Percentiles rank a stretch among this genome's conserved stretches.
Conservation (phyloP, 2,888 invertebrate species). For the Sinohyriopsis cumingii region DNA sequence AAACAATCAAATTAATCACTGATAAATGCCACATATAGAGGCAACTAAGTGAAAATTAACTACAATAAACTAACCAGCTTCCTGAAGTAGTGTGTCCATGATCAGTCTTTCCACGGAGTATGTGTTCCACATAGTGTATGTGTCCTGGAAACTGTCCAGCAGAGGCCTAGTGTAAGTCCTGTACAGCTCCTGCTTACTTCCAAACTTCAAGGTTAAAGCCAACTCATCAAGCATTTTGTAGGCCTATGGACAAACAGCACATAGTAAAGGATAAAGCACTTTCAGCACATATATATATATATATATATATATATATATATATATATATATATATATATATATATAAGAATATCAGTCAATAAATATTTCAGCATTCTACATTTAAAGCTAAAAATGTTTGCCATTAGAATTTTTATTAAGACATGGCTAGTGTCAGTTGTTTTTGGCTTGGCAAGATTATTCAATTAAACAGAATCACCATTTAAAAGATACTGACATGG, state of each 20-base stretch:
- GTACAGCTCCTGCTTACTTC: slow-evolving; percentile 47
- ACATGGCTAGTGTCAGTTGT: too few relatives aligned
- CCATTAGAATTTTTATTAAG: too few relatives aligned
- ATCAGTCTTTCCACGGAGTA: slow-evolving; percentile 80
- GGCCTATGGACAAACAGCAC: slow-evolving; percentile 35
- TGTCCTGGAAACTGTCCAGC: slow-evolving; percentile 61
- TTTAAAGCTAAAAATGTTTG: too few relatives aligned
- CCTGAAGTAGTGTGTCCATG: slow-evolving; percentile 76
- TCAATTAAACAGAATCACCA: too few relatives aligned
- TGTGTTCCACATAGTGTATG: slow-evolving; percentile 79
- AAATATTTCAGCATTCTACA: too few relatives aligned
- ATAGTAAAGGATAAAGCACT: background rate
- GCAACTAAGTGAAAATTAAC: background rate
- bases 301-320: too few relatives aligned
- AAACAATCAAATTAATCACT: slow-evolving; percentile 1
- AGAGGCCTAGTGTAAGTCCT: slow-evolving; percentile 53
- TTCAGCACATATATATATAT: background rate
- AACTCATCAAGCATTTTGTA: slow-evolving; percentile 48
- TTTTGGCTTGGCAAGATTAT: too few relatives aligned
- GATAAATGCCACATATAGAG: background rate
- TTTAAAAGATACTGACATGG: too few relatives aligned
- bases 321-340: too few relatives aligned
- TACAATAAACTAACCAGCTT: slow-evolving; percentile 55
- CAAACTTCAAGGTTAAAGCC: slow-evolving; percentile 43
- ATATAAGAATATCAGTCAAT: too few relatives aligned